Conservation (phyloP, 2,113 vertebrate species). For the Porphyrio hochstetteri region DNA sequence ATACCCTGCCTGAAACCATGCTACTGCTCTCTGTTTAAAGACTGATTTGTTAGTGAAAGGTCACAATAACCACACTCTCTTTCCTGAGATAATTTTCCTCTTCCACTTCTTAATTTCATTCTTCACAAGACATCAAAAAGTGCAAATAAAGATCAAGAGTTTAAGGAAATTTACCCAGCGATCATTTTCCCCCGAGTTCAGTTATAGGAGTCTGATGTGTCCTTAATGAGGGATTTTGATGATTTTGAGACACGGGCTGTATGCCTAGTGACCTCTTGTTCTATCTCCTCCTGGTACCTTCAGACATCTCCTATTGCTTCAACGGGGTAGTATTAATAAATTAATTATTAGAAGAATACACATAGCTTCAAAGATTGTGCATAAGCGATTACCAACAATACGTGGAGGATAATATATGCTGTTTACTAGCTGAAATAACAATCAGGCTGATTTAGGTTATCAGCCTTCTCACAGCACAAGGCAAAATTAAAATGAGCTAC, state of each 20-base stretch:
- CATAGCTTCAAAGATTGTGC: background rate
- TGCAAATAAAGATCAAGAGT: background rate
- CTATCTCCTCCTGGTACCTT: background rate
- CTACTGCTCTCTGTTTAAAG: accelerated
- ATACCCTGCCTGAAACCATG: accelerated
- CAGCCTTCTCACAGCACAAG: background rate
- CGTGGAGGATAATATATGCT: background rate
- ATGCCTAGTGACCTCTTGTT: background rate
- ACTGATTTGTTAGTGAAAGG: background rate
- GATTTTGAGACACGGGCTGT: background rate
- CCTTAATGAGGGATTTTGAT: background rate
- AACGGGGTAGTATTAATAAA: background rate
- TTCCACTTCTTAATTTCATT: background rate
- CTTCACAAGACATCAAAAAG: background rate
- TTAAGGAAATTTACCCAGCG: background rate
- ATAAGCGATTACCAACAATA: background rate
- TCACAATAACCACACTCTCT: background rate
- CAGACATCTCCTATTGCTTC: background rate
- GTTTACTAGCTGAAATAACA: conserved; percentile 1
- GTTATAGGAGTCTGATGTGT: background rate
- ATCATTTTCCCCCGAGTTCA: background rate
- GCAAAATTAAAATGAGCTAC: background rate
- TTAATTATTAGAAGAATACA: conserved; percentile 23
- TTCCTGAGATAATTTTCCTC: background rate
- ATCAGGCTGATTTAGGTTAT: conserved; percentile 23